Percentiles rank a stretch among this genome's conserved stretches.
Conservation (phyloP, 2,888 invertebrate species). For the Nebria salina region DNA sequence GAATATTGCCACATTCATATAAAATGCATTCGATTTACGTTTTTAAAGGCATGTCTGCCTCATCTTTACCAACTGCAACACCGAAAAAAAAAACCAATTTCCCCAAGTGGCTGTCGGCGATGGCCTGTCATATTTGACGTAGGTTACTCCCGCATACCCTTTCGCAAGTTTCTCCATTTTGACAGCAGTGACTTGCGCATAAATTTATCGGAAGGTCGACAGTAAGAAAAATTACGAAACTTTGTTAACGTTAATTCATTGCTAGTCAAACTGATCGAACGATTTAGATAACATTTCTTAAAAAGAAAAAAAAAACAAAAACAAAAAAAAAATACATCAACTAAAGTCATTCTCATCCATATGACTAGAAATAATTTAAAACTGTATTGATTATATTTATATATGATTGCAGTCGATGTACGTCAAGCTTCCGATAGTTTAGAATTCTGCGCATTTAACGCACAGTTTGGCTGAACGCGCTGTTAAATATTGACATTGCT, state of each 20-base stretch:
- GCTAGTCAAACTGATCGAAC: background rate
- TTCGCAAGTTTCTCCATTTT: background rate
- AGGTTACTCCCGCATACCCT: background rate
- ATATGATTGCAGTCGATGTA: no score
- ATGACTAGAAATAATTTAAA: no score
- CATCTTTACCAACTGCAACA: background rate
- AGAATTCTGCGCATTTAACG: background rate
- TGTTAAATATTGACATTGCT: conserved; percentile 21
- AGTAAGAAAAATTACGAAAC: background rate
- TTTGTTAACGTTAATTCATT: background rate
- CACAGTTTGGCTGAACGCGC: background rate
- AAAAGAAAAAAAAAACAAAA: no score
- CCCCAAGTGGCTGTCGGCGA: background rate
- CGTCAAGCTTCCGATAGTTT: background rate
- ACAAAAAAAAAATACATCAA: no score
- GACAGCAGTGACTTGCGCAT: background rate
- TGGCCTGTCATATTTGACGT: background rate
- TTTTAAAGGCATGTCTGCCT: background rate
- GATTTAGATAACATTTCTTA: background rate
- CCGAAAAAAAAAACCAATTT: background rate
- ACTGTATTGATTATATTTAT: no score
- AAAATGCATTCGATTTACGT: background rate
- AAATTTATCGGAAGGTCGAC: background rate
- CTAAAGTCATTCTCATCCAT: no score
- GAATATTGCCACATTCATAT: background rate